Evolutionary conservation across 2,797 vertebrate species (phyloP).

Genomic region (Rhodeus uyekii): DNA sequence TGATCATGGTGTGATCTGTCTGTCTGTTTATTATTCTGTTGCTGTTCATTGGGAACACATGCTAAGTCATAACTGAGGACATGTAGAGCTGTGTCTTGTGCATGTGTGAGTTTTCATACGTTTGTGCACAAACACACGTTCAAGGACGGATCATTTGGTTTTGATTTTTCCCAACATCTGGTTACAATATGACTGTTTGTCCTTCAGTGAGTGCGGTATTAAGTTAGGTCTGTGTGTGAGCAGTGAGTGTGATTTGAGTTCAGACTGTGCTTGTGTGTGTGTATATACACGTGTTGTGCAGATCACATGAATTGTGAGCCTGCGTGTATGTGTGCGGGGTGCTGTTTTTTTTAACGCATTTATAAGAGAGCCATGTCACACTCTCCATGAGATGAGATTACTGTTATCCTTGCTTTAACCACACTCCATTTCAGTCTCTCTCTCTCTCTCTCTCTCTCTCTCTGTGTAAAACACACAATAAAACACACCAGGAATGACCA

Average conservation of each 20-base stretch:
- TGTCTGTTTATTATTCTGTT: conserved; percentile 38
- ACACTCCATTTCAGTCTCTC: conserved; percentile 28
- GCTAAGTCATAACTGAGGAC: conserved; percentile 69
- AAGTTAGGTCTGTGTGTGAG: conserved; percentile 41
- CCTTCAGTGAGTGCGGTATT: conserved; percentile 20
- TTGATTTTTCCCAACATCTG: conserved; percentile 75
- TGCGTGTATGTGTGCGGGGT: not conserved
- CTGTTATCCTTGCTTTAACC: conserved; percentile 21
- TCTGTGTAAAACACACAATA: not conserved
- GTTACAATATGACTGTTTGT: conserved; percentile 65
- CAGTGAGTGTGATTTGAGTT: not conserved
- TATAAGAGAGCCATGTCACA: conserved; percentile 42
- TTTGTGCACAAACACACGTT: conserved; percentile 59
- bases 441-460: conserved; percentile 1
- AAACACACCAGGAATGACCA: no score
- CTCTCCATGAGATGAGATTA: conserved; percentile 39
- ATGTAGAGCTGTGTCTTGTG: conserved; percentile 15
- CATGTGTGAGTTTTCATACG: conserved; percentile 48
- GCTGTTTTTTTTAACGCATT: conserved; percentile 5
- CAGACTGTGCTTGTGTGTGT: not conserved
- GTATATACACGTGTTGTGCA: conserved; percentile 8
- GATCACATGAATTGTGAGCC: not conserved
- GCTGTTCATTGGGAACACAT: conserved; percentile 56
- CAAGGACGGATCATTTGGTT: conserved; percentile 73
- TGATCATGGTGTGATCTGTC: conserved; percentile 44